These are phyloP conservation scores for Aphelocoma californica DNA, from an alignment of 2,797 vertebrate genomes.

Conservation along the genomic window DNA sequence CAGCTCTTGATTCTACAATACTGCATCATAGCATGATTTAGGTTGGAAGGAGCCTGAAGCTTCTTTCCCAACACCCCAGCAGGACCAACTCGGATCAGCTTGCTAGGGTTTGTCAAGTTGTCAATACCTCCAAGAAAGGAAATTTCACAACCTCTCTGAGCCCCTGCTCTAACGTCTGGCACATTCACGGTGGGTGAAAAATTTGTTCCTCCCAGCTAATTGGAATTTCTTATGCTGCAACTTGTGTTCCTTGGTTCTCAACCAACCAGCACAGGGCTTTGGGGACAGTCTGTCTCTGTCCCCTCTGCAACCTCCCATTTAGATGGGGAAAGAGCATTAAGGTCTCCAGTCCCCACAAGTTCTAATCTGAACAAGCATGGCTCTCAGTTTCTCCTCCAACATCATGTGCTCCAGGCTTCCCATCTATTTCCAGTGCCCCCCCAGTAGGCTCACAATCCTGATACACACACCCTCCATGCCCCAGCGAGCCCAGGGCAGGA, in stretches of 20 bases:
- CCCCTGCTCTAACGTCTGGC: not conserved
- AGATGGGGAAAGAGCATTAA: not conserved
- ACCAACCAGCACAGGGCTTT: not conserved
- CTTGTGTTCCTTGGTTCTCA: not conserved
- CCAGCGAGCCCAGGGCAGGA: not conserved
- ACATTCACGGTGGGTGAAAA: not conserved
- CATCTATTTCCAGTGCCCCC: not conserved
- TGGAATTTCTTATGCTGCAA: not conserved
- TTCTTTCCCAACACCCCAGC: not conserved
- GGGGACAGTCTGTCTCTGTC: not conserved
- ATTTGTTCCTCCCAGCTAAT: not conserved
- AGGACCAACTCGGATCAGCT: not conserved
- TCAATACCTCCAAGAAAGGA: not conserved
- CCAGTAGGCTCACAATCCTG: not conserved
- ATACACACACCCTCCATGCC: not conserved
- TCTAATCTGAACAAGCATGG: not conserved
- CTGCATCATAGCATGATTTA: not conserved
- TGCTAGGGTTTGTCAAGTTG: not conserved
- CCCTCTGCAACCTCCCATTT: not conserved
- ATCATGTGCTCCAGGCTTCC: not conserved
- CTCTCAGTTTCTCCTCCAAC: not conserved
- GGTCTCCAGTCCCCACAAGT: not conserved
- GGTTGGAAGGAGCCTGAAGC: not conserved
- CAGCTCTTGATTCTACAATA: not conserved
- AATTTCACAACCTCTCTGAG: not conserved